These are phyloP conservation scores for Allolobophora icterica DNA, from an alignment of 2,888 invertebrate species.

Conservation along the genomic window DNA sequence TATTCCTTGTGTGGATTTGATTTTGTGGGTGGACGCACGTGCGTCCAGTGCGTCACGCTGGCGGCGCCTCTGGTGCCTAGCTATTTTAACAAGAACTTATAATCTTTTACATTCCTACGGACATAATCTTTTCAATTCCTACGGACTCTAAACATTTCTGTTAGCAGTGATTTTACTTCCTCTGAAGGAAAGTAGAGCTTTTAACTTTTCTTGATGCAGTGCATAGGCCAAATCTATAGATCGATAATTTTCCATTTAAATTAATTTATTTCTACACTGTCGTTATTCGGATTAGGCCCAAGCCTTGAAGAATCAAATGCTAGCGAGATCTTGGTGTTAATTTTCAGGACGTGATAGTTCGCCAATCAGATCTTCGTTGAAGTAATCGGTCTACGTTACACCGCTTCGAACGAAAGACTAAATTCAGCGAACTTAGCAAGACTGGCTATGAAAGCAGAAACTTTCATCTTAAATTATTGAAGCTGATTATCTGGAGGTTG, in stretches of 20 bases:
- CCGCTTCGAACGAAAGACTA: neutral
- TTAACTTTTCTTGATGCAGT: neutral
- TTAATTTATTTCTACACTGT: neutral
- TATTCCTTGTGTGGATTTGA: no score
- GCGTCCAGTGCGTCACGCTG: no score
- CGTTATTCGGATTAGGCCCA: neutral
- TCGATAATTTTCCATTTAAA: neutral
- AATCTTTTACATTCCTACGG: no score
- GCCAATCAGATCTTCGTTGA: neutral
- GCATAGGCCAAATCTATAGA: neutral
- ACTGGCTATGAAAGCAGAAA: neutral
- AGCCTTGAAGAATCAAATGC: neutral
- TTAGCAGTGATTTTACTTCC: neutral
- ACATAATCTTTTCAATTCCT: no score
- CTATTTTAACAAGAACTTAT: no score
- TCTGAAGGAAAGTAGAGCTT: neutral
- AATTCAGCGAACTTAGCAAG: neutral
- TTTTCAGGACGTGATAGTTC: constrained; percentile 17
- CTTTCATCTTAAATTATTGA: constrained; percentile 10
- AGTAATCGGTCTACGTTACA: neutral
- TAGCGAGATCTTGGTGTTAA: neutral
- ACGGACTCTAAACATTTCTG: neutral
- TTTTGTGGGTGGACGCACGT: no score
- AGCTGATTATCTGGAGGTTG: neutral
- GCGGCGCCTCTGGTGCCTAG: no score